phyloP scores from a whole-genome alignment of 2,113 vertebrate genomes.

The Craseonycteris thonglongyai region DNA sequence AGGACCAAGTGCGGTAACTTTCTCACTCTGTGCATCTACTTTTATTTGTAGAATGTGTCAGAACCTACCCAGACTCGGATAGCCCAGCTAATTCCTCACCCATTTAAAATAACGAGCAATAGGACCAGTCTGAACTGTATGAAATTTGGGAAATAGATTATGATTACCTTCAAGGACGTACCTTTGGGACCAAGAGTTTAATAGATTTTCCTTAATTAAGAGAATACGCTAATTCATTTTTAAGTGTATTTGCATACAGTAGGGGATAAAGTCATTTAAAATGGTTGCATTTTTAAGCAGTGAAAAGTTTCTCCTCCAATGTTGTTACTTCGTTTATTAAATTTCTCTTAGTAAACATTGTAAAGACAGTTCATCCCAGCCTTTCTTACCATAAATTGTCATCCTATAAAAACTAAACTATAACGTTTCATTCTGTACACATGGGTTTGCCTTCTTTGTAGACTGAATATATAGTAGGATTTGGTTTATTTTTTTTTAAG shows the following conservation, averaged over 20 bases:
- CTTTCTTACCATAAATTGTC: not conserved
- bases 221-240: not conserved
- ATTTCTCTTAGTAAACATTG: not conserved
- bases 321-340: constrained; percentile 14
- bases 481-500: not conserved
- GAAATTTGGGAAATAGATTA: not conserved
- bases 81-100: not conserved
- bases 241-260: not conserved
- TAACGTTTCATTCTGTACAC: not conserved
- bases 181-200: not conserved
- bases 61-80: not conserved
- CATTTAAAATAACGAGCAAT: not conserved
- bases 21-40: not conserved
- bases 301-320: not conserved
- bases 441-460: not conserved
- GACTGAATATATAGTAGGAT: not conserved
- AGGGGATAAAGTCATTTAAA: not conserved
- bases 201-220: constrained; percentile 28
- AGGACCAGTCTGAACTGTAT: not conserved
- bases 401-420: not conserved
- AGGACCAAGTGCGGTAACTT: not conserved
- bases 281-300: not conserved
- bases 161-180: not conserved
- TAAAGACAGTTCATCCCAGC: not conserved
- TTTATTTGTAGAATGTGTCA: not conserved